These are phyloP conservation scores for Megamerina dolium DNA, from an alignment of 2,888 invertebrate species.

Conservation along the genomic window DNA sequence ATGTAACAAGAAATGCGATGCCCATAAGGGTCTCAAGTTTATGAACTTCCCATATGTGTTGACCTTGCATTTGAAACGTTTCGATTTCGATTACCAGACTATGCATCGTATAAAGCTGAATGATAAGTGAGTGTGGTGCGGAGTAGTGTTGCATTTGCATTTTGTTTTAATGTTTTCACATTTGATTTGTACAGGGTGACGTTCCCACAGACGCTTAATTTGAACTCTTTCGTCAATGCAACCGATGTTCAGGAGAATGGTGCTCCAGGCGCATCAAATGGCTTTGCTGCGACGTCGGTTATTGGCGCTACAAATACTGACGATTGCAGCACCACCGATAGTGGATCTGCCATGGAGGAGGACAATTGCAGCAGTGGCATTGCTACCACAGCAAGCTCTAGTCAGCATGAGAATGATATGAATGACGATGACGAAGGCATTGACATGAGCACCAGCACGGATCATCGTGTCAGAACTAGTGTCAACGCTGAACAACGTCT, in stretches of 20 bases:
- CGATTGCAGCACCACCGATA: slow-evolving; percentile 63
- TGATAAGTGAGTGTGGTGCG: slow-evolving; percentile 59
- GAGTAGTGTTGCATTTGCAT: slow-evolving; percentile 4
- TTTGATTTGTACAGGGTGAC: slow-evolving; percentile 58
- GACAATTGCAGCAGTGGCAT: slow-evolving; percentile 52
- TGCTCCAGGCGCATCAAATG: slow-evolving; percentile 23
- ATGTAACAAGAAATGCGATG: slow-evolving; percentile 80
- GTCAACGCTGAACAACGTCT: slow-evolving; percentile 29
- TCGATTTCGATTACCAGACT: slow-evolving; percentile 81
- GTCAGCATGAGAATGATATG: slow-evolving; percentile 45
- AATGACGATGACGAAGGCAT: slow-evolving; percentile 64
- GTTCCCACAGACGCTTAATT: slow-evolving; percentile 72
- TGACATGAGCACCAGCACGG: slow-evolving; percentile 52
- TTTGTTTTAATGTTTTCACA: neutral
- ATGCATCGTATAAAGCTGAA: slow-evolving; percentile 82
- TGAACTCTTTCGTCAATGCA: slow-evolving; percentile 64
- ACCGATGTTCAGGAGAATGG: slow-evolving; percentile 7
- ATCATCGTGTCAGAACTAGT: slow-evolving; percentile 25
- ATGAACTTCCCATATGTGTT: slow-evolving; percentile 79
- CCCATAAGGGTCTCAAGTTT: slow-evolving; percentile 84
- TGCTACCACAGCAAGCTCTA: slow-evolving; percentile 46
- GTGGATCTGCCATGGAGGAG: slow-evolving; percentile 63
- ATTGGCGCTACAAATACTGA: slow-evolving; percentile 49
- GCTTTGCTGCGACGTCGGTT: slow-evolving; percentile 20
- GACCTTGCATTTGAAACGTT: slow-evolving; percentile 80